phyloP scores from a whole-genome alignment of 1,140 invertebrate genomes.

The Portunus trituberculatus region DNA sequence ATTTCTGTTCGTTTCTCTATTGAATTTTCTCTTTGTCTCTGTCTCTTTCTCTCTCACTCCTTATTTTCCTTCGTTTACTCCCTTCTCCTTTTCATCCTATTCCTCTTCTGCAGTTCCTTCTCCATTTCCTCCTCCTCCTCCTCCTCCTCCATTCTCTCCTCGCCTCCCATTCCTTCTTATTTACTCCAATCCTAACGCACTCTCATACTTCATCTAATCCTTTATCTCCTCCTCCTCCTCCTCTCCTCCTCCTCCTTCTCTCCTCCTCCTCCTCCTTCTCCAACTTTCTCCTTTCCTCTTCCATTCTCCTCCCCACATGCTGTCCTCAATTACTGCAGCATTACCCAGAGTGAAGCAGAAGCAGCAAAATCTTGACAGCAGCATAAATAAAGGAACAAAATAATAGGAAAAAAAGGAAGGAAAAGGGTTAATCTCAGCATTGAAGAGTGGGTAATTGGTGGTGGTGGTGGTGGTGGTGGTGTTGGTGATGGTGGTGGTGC shows the following conservation, averaged over 20 bases:
- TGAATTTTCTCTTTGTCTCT: neutral
- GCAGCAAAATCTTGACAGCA: neutral
- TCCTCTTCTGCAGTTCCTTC: neutral
- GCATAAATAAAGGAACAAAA: neutral
- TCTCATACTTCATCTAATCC: no score
- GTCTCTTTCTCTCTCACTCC: neutral
- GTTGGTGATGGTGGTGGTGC: neutral
- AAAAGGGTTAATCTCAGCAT: neutral
- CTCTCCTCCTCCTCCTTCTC: no score
- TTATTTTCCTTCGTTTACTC: neutral
- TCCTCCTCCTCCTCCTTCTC: neutral
- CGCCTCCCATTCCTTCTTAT: no score
- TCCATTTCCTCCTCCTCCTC: neutral
- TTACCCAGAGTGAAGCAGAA: neutral
- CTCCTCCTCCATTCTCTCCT: neutral
- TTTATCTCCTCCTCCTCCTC: neutral
- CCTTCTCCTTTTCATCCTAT: neutral
- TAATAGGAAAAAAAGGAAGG: neutral
- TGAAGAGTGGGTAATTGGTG: neutral
- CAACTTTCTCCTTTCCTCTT: neutral
- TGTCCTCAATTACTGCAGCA: neutral
- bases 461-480: neutral
- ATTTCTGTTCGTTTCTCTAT: neutral
- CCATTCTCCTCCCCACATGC: neutral
- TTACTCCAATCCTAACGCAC: no score